Base-by-base conservation (phyloP, 2,888 invertebrate genomes). In the Auanema sp. region DNA sequence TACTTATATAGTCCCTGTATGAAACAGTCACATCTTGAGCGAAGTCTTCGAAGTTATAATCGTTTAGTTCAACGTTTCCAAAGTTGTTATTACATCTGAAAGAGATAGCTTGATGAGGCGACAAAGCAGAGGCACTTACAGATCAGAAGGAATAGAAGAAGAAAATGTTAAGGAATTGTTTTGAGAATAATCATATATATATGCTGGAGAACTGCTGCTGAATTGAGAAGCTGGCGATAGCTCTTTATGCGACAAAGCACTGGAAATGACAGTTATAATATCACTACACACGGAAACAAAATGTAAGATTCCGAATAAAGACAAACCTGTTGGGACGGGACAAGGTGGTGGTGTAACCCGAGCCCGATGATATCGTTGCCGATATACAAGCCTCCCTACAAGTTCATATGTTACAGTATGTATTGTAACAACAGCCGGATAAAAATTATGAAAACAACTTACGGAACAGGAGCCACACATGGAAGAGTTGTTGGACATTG, bases 381-480 rank as follows among this genome's bases (percentile, higher is more conserved):
- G 33, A 33, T 33, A 33, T 33, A 33, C 33, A 33, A 33, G 33
- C 33, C 33, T 33, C 33, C 33, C 33, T 33, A 8, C 8, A 33
- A 33, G 3, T 5, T 33, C 33, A 33, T 33, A 8, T 33, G 33
- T 5, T 33, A 33, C 8, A 33, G 3, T 8, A 33, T 33, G 33
- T 5, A 5, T 33, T 33, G n/a, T n/a, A n/a, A n/a, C n/a, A n/a
- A n/a, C n/a, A n/a, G n/a, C n/a, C n/a, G n/a, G n/a, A n/a, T n/a
- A n/a, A n/a, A n/a, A n/a, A n/a, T n/a, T n/a, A n/a, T 5, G 33
- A 33, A 33, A 8, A 33, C 16, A 42, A 14, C 51, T 57, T 56
- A 62, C 62, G 42, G 50, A 41, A 47, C 21, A 51, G 55, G 53
- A 60, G 42, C 54, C 53, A n/a, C 25, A 47, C 44, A 55, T 23